Evolutionary conservation across 2,888 invertebrate species (phyloP), one percentile per base, ranked within the genome.

Genomic region (Seira musarum): DNA sequence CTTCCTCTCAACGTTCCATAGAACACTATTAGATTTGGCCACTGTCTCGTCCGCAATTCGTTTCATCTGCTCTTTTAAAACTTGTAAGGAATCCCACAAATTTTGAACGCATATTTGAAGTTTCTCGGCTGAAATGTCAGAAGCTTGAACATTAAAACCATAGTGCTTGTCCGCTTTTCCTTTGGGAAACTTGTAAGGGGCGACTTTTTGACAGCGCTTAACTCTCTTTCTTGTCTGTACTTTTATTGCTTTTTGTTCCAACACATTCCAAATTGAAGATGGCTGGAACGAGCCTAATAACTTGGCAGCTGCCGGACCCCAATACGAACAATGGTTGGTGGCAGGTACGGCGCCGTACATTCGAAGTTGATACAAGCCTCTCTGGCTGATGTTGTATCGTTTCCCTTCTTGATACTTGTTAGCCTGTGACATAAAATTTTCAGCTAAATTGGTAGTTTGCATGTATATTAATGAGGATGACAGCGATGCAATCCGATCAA

Each of bases 371-470:
- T 74, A 74, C 1, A 66, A 53, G 19, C 49, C 61, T 25, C 70
- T 6, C 22, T 70, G 64, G 5, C 25, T 24, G n/a, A 70, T 64
- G 35, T 65, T 65, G n/a, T 64, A 64, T 10, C 77, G 19, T 53
- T 77, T 77, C 2, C 77, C 77, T 13, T 49, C 30, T 15, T 30
- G 46, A n/a, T 6, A 53, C 22, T 70, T 69, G 19, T 24, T 35
- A 17, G 70, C 35, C n/a, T 68, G 53, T 35, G 77, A 2, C 77
- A 77, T 77, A 25, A 70, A 77, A 15, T 49, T 24, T 30, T 77
- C 77, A 2, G 77, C 77, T 10, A 53, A 68, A 65, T 77, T 77
- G 21, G 70, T 77, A 1, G 77, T n/a, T n/a, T n/a, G n/a, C n/a
- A n/a, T n/a, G n/a, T n/a, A n/a, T n/a, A n/a, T n/a, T n/a, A n/a